A percentile compares a stretch with the other conserved stretches of the same genome.
These are phyloP conservation scores for Suricata suricatta DNA, from an alignment of 2,113 vertebrate species.

Conservation along the genomic window DNA sequence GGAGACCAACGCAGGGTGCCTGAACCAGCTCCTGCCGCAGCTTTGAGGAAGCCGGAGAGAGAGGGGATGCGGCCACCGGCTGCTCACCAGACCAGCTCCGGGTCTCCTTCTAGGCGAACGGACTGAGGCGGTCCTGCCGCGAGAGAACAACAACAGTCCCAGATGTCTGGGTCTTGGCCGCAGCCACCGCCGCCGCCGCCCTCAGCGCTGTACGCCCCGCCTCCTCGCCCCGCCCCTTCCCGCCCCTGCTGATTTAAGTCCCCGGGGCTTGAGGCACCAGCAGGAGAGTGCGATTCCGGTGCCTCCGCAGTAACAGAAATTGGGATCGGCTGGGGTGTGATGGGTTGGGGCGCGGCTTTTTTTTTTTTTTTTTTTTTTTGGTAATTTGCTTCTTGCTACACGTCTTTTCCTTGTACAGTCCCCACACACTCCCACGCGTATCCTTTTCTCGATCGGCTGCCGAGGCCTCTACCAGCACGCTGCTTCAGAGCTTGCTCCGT, in stretches of 20 bases:
- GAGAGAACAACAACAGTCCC: slow-evolving; percentile 72
- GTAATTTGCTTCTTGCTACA: background rate
- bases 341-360: background rate
- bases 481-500: fast-evolving
- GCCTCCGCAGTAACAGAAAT: fast-evolving
- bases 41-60: background rate
- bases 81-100: background rate
- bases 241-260: background rate
- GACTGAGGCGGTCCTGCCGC: slow-evolving; percentile 19
- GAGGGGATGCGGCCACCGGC: background rate
- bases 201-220: slow-evolving; percentile 32
- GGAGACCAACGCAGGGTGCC: background rate
- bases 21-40: background rate
- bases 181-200: background rate
- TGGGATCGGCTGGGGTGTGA: fast-evolving
- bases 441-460: background rate
- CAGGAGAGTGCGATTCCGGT: background rate
- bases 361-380: background rate
- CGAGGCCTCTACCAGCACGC: fast-evolving
- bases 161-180: slow-evolving; percentile 58
- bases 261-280: fast-evolving
- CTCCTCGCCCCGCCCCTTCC: slow-evolving; percentile 22
- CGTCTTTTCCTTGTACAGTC: background rate
- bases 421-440: background rate
- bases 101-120: background rate